Percentiles rank a stretch among this genome's conserved stretches.
phyloP scores from a whole-genome alignment of 2,797 vertebrate species.

The Sebastes diaconus region DNA sequence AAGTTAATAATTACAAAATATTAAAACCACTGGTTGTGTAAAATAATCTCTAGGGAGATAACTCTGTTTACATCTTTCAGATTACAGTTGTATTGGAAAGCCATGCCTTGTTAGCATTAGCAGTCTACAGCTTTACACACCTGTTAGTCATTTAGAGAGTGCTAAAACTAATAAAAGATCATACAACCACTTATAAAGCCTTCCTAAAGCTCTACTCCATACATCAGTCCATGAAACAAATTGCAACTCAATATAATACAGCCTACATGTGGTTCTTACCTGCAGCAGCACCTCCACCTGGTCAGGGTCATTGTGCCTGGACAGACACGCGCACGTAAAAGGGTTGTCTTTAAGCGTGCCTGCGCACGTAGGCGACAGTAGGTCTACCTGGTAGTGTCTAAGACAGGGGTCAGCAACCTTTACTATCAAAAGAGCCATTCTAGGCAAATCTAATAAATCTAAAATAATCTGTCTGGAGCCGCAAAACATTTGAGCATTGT shows the following conservation, averaged over 20 bases:
- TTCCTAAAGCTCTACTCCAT: not conserved
- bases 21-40: not conserved
- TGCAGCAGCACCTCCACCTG: not conserved
- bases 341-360: not conserved
- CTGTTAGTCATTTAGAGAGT: not conserved
- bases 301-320: not conserved
- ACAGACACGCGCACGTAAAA: not conserved
- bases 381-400: no score
- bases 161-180: not conserved
- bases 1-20: not conserved
- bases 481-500: no score
- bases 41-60: no score
- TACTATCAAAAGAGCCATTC: fast-evolving
- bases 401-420: no score
- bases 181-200: not conserved
- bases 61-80: not conserved
- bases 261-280: not conserved
- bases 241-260: not conserved
- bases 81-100: not conserved
- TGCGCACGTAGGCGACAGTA: not conserved
- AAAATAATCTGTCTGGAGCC: no score
- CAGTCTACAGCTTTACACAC: no score
- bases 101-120: not conserved
- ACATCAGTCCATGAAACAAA: not conserved
- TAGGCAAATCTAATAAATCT: no score